phyloP scores from a whole-genome alignment of 2,113 vertebrate genomes.

The Scomber scombrus region DNA sequence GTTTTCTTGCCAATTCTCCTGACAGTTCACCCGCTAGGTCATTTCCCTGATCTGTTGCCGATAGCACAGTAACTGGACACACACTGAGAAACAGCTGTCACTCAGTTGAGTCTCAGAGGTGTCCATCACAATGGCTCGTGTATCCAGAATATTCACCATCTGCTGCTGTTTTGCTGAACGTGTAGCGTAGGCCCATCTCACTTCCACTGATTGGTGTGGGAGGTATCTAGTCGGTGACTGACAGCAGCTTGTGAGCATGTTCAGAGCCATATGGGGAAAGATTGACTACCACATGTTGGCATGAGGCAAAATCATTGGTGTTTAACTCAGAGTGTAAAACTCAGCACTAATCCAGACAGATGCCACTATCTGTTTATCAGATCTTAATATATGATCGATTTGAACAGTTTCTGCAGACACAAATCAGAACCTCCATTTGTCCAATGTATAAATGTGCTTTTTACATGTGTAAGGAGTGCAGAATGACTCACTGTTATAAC shows the following conservation, averaged over 20 bases:
- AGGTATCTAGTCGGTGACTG: slow-evolving; percentile 67
- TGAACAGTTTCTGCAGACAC: slow-evolving; percentile 3
- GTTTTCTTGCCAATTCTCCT: slow-evolving; percentile 21
- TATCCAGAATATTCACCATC: slow-evolving; percentile 74
- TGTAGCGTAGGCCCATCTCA: slow-evolving; percentile 43
- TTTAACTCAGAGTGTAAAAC: slow-evolving; percentile 52
- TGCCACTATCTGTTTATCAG: slow-evolving; percentile 25
- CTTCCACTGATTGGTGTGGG: slow-evolving; percentile 69
- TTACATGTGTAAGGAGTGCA: not conserved
- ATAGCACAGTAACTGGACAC: slow-evolving; percentile 58
- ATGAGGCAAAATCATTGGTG: slow-evolving; percentile 48
- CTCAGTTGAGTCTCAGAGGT: slow-evolving; percentile 67
- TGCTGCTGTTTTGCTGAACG: slow-evolving; percentile 68
- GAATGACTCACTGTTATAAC: not conserved
- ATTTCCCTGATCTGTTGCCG: slow-evolving; percentile 16
- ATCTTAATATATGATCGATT: slow-evolving; percentile 6
- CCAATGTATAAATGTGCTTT: not conserved
- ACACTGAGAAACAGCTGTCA: slow-evolving; percentile 73
- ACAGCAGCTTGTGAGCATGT: slow-evolving; percentile 76
- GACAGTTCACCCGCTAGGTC: slow-evolving; percentile 23
- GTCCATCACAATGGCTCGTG: slow-evolving; percentile 62
- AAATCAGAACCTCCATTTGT: not conserved
- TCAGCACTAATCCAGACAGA: slow-evolving; percentile 45
- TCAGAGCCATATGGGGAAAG: slow-evolving; percentile 74
- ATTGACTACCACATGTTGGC: slow-evolving; percentile 58